Evolutionary conservation across 2,888 invertebrate species (phyloP).

Genomic region (Harpalus rubripes): DNA sequence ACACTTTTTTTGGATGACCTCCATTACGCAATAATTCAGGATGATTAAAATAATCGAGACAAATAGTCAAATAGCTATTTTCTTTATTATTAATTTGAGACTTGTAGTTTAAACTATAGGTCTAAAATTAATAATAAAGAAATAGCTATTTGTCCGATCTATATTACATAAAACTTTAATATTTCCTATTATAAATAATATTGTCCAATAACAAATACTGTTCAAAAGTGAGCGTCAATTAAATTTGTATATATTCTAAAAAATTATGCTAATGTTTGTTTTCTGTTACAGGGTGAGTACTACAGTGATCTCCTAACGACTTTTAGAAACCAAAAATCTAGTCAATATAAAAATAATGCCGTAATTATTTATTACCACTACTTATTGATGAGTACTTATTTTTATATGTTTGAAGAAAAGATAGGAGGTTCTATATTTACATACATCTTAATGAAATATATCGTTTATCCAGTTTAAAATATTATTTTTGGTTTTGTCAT

Average conservation of each 20-base stretch:
- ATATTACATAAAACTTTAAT: too few species aligned
- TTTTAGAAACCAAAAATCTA: constrained; percentile 61
- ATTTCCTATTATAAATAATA: too few species aligned
- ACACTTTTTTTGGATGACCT: too few species aligned
- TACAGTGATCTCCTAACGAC: constrained; percentile 51
- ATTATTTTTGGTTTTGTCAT: constrained; percentile 56
- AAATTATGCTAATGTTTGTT: constrained; percentile 19
- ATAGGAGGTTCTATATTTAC: constrained; percentile 53
- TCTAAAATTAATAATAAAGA: too few species aligned
- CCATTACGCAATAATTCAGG: too few species aligned
- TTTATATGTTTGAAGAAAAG: constrained; percentile 53
- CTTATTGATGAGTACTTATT: constrained; percentile 54
- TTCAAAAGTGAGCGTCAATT: too few species aligned
- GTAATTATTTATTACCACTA: constrained; percentile 55
- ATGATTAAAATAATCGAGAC: too few species aligned
- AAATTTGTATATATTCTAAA: not conserved
- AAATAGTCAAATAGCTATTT: too few species aligned
- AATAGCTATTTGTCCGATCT: too few species aligned
- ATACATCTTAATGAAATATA: constrained; percentile 5
- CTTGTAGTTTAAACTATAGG: too few species aligned
- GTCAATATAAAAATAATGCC: constrained; percentile 61
- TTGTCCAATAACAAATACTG: too few species aligned
- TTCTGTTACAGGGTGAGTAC: constrained; percentile 50
- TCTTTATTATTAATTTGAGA: too few species aligned
- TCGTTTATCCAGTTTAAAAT: constrained; percentile 59